phyloP scores from a whole-genome alignment of 1,140 invertebrate species.

The Mercenaria mercenaria region DNA sequence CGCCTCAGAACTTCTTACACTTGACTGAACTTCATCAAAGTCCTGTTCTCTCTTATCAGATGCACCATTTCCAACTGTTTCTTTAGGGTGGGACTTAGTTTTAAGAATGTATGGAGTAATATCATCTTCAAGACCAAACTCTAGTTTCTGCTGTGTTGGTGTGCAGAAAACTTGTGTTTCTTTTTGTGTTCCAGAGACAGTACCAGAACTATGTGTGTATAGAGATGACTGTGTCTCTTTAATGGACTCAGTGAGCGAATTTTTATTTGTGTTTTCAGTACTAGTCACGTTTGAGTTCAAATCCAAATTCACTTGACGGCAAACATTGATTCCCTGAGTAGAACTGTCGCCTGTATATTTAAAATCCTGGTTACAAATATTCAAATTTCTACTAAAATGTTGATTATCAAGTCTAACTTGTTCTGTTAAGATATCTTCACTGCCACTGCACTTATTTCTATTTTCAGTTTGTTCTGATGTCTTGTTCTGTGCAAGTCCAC shows the following conservation, averaged over 20 bases:
- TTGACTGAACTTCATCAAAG: not conserved
- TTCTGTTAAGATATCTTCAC: not conserved
- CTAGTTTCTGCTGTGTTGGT: not conserved
- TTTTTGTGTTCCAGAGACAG: not conserved
- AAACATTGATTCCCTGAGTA: slow-evolving; percentile 11
- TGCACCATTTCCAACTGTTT: not conserved
- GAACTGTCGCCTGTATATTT: not conserved
- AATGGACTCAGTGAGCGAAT: not conserved
- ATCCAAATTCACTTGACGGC: slow-evolving; percentile 10
- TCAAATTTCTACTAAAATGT: not conserved
- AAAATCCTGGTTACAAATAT: not conserved
- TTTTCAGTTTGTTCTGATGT: not conserved
- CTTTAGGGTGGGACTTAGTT: not conserved
- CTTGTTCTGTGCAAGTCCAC: not conserved
- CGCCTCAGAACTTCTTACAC: not conserved
- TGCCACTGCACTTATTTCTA: not conserved
- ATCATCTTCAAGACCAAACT: not conserved
- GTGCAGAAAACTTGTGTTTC: not conserved
- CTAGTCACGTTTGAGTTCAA: slow-evolving; percentile 21
- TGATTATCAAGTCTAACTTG: slow-evolving; percentile 31
- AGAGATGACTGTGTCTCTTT: not conserved
- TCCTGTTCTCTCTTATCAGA: not conserved
- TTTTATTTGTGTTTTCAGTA: not conserved
- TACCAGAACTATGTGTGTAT: not conserved
- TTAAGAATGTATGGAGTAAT: slow-evolving; percentile 27